Percentiles rank a stretch among this genome's conserved stretches.
These are phyloP conservation scores for Drosophila neonasuta DNA, from an alignment of 2,888 invertebrate genomes.

Conservation along the genomic window DNA sequence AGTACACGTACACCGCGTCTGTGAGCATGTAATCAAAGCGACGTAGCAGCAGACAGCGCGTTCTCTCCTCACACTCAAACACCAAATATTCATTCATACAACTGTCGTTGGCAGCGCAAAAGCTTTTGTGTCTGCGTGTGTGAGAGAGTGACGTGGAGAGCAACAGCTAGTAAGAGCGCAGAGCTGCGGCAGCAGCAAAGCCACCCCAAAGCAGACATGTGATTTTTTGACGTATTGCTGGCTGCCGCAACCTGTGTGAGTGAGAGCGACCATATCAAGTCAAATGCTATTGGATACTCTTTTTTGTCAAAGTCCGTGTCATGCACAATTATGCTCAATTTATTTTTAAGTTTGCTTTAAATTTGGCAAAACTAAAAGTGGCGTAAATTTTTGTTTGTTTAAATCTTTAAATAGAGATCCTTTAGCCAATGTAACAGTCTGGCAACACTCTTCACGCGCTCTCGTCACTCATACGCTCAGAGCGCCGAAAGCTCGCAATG, in stretches of 20 bases:
- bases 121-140: conserved; percentile 36
- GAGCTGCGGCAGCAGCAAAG: conserved; percentile 30
- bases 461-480: background rate
- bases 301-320: background rate
- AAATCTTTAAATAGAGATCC: conserved; percentile 22
- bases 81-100: conserved; percentile 63
- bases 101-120: conserved; percentile 31
- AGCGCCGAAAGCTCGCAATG: conserved; percentile 36
- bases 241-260: conserved; percentile 56
- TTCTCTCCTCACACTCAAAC: conserved; percentile 44
- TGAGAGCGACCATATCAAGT: conserved; percentile 35
- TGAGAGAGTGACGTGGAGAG: conserved; percentile 2
- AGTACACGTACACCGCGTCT: background rate
- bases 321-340: background rate
- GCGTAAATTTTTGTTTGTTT: too few relatives aligned
- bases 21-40: conserved; percentile 44
- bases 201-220: conserved; percentile 64
- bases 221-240: conserved; percentile 55
- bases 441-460: conserved; percentile 37
- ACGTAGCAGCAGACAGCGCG: conserved; percentile 14
- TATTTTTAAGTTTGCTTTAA: too few relatives aligned
- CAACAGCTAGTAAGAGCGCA: conserved; percentile 10
- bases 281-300: background rate
- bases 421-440: conserved; percentile 24
- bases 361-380: too few relatives aligned